Percentiles rank a stretch among this genome's conserved stretches.
phyloP scores from a whole-genome alignment of 2,797 vertebrate species.

The Capromys pilorides region DNA sequence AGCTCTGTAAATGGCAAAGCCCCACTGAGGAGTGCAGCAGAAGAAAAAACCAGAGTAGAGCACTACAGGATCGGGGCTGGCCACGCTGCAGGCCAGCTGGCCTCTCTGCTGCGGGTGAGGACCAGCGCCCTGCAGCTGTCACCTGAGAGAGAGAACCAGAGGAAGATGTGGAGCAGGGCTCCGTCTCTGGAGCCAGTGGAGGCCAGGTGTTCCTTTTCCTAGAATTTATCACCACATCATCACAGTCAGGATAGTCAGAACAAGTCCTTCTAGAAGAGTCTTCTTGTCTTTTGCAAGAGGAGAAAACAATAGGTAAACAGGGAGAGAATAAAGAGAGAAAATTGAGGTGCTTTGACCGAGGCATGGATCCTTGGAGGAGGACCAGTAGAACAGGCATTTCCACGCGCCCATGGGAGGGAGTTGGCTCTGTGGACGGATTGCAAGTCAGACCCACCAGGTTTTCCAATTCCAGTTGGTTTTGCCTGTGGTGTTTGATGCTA shows the following conservation, averaged over 20 bases:
- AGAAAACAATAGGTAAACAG: background rate
- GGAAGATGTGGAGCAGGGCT: background rate
- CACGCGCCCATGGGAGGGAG: conserved; percentile 38
- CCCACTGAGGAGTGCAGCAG: background rate
- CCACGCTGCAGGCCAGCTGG: background rate
- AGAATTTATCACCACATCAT: background rate
- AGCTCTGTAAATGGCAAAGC: background rate
- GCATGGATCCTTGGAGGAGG: background rate
- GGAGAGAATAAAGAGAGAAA: conserved; percentile 5
- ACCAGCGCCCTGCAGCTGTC: background rate
- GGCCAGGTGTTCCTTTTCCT: background rate
- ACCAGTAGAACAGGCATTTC: conserved; percentile 71
- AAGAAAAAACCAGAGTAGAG: background rate
- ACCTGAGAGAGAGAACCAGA: background rate
- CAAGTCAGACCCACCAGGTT: conserved; percentile 34
- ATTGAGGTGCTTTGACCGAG: conserved; percentile 14
- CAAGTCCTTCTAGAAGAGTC: background rate
- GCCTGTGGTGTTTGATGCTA: conserved; percentile 1
- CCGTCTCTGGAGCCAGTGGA: background rate
- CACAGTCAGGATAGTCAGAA: background rate
- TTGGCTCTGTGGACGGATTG: conserved; percentile 29
- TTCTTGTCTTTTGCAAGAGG: background rate
- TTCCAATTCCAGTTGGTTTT: conserved; percentile 57
- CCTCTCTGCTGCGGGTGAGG: background rate
- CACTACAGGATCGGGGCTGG: background rate